Percentiles rank a stretch among this genome's conserved stretches.
Conservation (phyloP, 2,113 vertebrate genomes). For the Syrmaticus mikado region DNA sequence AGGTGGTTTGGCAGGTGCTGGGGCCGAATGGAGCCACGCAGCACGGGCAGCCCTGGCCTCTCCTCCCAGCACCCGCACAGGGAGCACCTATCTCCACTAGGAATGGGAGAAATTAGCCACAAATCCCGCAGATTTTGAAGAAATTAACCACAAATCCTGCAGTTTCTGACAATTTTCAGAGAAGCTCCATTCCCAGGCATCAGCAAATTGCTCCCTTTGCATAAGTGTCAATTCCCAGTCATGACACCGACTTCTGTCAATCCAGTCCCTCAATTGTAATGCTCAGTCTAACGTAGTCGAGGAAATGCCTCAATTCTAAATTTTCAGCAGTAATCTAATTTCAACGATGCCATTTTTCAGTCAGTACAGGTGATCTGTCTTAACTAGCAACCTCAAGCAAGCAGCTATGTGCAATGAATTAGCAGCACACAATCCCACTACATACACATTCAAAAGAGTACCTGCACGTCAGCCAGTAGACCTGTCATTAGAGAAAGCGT, state of each 20-base stretch:
- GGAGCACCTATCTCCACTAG: neutral
- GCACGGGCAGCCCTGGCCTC: rapidly evolving
- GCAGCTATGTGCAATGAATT: neutral
- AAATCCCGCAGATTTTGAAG: neutral
- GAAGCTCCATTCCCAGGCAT: neutral
- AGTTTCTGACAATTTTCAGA: neutral
- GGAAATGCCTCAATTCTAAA: neutral
- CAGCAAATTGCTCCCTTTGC: rapidly evolving
- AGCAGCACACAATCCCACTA: neutral
- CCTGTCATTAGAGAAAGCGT: neutral
- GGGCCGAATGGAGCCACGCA: neutral
- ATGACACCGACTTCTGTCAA: rapidly evolving
- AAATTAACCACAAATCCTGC: neutral
- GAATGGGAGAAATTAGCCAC: neutral
- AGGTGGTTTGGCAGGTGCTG: neutral
- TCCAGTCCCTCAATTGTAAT: rapidly evolving
- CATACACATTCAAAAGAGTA: neutral
- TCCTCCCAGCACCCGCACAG: neutral
- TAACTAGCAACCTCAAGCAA: neutral
- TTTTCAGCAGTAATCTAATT: neutral
- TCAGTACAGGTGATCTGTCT: neutral
- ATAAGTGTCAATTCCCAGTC: neutral
- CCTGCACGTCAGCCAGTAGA: neutral
- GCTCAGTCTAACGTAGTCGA: neutral
- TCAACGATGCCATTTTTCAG: neutral